Base-by-base conservation (phyloP, 1,140 invertebrate species). In the Brachionus rubens region DNA sequence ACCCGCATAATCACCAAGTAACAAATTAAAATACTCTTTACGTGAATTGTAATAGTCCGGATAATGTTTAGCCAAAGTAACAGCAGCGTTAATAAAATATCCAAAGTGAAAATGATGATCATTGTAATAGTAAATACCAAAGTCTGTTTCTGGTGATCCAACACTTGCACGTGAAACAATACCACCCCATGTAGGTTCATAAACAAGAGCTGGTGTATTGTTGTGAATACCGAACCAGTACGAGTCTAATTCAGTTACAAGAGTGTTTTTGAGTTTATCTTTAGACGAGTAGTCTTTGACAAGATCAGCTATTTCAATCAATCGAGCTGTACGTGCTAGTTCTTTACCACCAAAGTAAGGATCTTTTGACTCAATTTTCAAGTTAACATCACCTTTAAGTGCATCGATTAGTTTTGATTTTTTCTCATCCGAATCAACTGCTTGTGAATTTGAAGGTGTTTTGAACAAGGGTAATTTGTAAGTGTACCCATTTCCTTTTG, bases 41-140 rank as follows among this genome's bases (percentile, higher is more conserved):
- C 46, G 41, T 14, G 12, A 33, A n/a, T 41, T 24, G 59, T 65
- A 48, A 48, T 70, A 70, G 30, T 48, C 26, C 12, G 65, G 46
- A 70, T 70, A 48, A 30, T 48, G 30, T 48, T 70, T 48, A 30
- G 46, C 65, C 12, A 70, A 16, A 19, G 46, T 48, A 9, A 36
- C 43, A 16, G 43, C 65, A 9, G 65, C 46, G 6, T 70, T 28
- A 28, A 70, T 46, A 70, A 70, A 70, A 50, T 70, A 70, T 1
- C 65, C 65, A 48, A 30, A 70, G 28, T 70, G 65, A 70, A 48
- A 70, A 50, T 70, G 65, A 70, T 70, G 65, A 70, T 70, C 65
- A 70, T 70, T 70, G n/a, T 70, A 70, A 46, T 70, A 70, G 14
- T 48, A 70, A 50, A 48, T 70, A 10, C 65, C 65, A 70, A 70